Conservation (phyloP, 2,113 vertebrate genomes). For the Malurus cyaneus region DNA sequence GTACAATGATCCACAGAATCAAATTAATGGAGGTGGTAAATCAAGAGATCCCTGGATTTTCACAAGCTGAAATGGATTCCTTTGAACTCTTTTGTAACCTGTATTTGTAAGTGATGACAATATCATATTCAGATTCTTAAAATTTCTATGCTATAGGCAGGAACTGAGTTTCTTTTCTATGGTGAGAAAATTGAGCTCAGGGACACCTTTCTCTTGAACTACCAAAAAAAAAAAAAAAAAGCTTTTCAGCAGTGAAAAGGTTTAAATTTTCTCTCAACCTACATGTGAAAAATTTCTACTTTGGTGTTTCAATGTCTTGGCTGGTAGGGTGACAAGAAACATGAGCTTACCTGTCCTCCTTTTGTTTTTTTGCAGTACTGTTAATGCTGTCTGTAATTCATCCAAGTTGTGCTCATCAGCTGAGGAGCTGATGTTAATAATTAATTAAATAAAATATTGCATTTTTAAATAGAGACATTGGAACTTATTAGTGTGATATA, state of each 20-base stretch:
- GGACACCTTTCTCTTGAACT: not conserved
- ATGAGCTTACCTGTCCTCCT: not conserved
- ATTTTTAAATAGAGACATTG: not conserved
- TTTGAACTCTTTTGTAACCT: not conserved
- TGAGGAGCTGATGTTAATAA: not conserved
- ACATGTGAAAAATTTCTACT: not conserved
- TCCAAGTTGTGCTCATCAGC: not conserved
- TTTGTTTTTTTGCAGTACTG: not conserved
- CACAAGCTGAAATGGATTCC: not conserved
- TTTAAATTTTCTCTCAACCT: not conserved
- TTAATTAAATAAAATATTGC: not conserved
- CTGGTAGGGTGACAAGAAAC: not conserved
- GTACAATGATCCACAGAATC: not conserved
- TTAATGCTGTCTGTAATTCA: not conserved
- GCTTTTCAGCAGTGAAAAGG: not conserved
- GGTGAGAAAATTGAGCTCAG: not conserved
- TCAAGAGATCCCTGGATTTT: not conserved
- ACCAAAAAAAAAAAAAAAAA: not conserved
- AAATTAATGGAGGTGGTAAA: not conserved
- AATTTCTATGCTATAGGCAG: not conserved
- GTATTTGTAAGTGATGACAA: not conserved
- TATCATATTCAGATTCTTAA: not conserved
- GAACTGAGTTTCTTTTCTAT: not conserved
- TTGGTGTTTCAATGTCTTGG: not conserved
- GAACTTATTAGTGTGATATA: not conserved